These are phyloP conservation scores for Sardinella longiceps DNA, from an alignment of 2,797 vertebrate species.

Conservation along the genomic window DNA sequence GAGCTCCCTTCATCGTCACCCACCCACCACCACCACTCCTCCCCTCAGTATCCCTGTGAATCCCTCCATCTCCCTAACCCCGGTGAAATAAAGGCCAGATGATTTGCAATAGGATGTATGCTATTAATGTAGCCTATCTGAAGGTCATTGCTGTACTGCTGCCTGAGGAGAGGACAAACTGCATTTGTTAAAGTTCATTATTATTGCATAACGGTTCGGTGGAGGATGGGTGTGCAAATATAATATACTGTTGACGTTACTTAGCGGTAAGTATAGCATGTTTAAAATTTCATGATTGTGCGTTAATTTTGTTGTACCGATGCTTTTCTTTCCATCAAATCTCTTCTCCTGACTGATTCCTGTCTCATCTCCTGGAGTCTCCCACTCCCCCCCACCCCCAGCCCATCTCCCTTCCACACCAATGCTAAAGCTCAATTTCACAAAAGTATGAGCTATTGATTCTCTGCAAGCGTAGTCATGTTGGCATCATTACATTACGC, in stretches of 20 bases:
- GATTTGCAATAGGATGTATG: neutral
- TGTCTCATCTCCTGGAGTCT: neutral
- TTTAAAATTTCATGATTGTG: too few species aligned
- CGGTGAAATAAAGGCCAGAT: neutral
- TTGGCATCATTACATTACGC: constrained; percentile 69
- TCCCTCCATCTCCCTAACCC: neutral
- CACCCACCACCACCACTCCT: neutral
- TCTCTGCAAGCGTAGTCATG: constrained; percentile 63
- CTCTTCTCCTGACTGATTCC: constrained; percentile 37
- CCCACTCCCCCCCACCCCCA: constrained; percentile 40
- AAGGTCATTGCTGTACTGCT: neutral
- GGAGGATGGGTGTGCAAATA: neutral
- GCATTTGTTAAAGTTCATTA: neutral
- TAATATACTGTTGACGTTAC: too few species aligned
- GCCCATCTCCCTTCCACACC: constrained; percentile 28
- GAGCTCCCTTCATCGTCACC: neutral
- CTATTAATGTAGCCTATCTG: neutral
- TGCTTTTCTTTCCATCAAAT: constrained; percentile 17
- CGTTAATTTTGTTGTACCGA: neutral
- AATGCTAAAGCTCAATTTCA: constrained; percentile 67
- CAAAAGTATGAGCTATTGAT: constrained; percentile 76
- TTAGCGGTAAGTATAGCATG: too few species aligned
- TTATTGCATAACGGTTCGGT: neutral
- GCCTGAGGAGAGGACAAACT: neutral
- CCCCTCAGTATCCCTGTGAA: neutral